Base-by-base conservation (phyloP, 2,888 invertebrate species). In the Macrosiphum euphorbiae region DNA sequence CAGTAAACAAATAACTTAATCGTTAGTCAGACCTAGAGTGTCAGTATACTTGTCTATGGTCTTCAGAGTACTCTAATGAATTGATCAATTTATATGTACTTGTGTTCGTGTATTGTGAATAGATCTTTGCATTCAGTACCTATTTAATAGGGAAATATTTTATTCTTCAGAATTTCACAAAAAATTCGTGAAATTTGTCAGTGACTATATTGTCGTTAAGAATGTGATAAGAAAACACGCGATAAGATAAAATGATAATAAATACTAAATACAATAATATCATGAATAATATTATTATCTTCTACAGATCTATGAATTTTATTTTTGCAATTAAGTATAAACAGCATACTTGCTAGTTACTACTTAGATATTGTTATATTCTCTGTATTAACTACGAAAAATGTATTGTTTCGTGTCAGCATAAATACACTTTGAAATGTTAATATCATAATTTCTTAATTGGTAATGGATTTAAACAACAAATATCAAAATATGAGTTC, bases 401-500 rank as follows among this genome's bases (percentile, higher is more conserved):
- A 20, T 55, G 20, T 58, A 58, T 58, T 78, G 8, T 78, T 35
- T 78, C 35, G 3, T 78, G 7, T 78, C 35, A 20, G 2, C 20
- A 35, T 78, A 20, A 78, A 78, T 41, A 78, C 35, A 20, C 78
- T 67, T n/a, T 20, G 35, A 52, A 91, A 91, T 91, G 84, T 55
- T 52, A 41, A 28, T 52, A 26, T 84, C n/a, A 84, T 44, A n/a
- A 58, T n/a, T 61, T 86, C 26, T 44, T 44, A 44, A 84, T 44
- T 44, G 4, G 47, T 16, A 28, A 94, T 94, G 94, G 94, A 94
- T 90, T 90, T 90, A 41, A 94, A 86, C 11, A 90, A 90, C 24
- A 90, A 90, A 87, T 94, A 90, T 87, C 95, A 97, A 95, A 97
- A 97, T 96, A 97, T 97, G 91, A 98, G 97, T 96, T 97, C 97